Evolutionary conservation across 1,140 invertebrate genomes (phyloP).

Genomic region (Pseudomyrmex sp.): DNA sequence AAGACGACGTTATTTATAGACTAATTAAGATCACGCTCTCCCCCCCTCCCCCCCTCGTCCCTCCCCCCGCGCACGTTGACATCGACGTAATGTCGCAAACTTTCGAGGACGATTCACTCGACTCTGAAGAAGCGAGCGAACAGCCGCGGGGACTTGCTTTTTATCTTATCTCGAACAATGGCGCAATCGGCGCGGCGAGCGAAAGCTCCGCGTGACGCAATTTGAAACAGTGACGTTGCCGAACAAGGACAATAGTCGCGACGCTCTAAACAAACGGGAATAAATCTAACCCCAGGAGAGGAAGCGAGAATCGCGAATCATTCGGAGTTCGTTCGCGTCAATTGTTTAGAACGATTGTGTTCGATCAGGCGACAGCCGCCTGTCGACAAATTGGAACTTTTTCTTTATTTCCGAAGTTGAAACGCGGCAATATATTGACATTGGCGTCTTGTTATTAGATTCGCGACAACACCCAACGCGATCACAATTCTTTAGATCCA

Average conservation of each 20-base stretch:
- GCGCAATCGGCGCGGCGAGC: slow-evolving; percentile 25
- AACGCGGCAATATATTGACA: too few species aligned
- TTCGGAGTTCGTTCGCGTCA: background rate
- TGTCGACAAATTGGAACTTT: background rate
- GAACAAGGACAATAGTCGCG: slow-evolving; percentile 53
- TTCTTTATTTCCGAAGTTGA: background rate
- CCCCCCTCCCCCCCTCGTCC: too few species aligned
- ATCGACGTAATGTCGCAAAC: slow-evolving; percentile 48
- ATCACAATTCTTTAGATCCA: slow-evolving; percentile 12
- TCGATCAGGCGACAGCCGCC: background rate
- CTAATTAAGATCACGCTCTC: too few species aligned
- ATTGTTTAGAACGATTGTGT: background rate
- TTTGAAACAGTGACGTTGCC: slow-evolving; percentile 67
- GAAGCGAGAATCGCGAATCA: slow-evolving; percentile 46
- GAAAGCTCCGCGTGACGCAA: slow-evolving; percentile 38
- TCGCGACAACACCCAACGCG: background rate
- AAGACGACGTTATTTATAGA: background rate
- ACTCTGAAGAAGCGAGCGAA: background rate
- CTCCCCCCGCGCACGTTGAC: background rate
- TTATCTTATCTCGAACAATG: slow-evolving; percentile 39
- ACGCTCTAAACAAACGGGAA: slow-evolving; percentile 37
- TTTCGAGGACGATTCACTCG: slow-evolving; percentile 10
- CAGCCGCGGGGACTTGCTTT: too few species aligned
- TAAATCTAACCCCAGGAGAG: background rate
- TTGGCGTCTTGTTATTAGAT: slow-evolving; percentile 6